Evolutionary conservation across 2,888 invertebrate genomes (phyloP).

Genomic region (Drosophila subsilvestris): DNA sequence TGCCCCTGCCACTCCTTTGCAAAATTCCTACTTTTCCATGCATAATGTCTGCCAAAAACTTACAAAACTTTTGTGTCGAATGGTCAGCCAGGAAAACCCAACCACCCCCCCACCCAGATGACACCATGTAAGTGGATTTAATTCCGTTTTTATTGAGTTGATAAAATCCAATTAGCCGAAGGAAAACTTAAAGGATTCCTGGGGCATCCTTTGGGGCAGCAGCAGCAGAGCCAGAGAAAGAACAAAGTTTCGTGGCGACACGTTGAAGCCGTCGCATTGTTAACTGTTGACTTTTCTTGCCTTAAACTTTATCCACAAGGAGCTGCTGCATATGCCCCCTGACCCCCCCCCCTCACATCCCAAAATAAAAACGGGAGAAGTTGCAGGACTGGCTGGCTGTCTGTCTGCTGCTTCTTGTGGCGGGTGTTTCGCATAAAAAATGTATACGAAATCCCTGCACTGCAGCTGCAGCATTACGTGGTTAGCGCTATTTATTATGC

Average conservation of each 20-base stretch:
- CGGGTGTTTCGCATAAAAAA: slow-evolving; percentile 79
- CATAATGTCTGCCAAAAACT: slow-evolving; percentile 61
- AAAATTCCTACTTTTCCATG: slow-evolving; percentile 54
- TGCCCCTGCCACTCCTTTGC: slow-evolving; percentile 31
- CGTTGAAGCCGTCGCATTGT: slow-evolving; percentile 78
- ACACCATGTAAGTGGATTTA: slow-evolving; percentile 74
- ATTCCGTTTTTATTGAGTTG: slow-evolving; percentile 77
- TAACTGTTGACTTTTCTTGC: slow-evolving; percentile 77
- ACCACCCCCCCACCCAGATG: not conserved
- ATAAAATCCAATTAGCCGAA: slow-evolving; percentile 75
- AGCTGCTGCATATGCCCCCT: slow-evolving; percentile 59
- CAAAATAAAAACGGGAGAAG: not conserved
- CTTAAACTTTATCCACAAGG: slow-evolving; percentile 74
- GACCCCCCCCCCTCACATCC: not conserved
- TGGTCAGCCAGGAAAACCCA: slow-evolving; percentile 61
- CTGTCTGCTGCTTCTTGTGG: slow-evolving; percentile 33
- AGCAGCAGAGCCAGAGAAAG: not conserved
- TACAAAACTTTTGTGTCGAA: slow-evolving; percentile 28
- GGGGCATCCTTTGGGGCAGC: not conserved
- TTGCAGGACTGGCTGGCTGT: slow-evolving; percentile 1
- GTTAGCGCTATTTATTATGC: slow-evolving; percentile 83
- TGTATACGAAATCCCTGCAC: slow-evolving; percentile 79
- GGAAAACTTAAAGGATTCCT: slow-evolving; percentile 68
- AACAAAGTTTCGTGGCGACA: slow-evolving; percentile 58
- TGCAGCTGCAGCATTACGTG: slow-evolving; percentile 83